Evolutionary conservation across 2,113 vertebrate species (phyloP).

Genomic region (Muntiacus reevesi): DNA sequence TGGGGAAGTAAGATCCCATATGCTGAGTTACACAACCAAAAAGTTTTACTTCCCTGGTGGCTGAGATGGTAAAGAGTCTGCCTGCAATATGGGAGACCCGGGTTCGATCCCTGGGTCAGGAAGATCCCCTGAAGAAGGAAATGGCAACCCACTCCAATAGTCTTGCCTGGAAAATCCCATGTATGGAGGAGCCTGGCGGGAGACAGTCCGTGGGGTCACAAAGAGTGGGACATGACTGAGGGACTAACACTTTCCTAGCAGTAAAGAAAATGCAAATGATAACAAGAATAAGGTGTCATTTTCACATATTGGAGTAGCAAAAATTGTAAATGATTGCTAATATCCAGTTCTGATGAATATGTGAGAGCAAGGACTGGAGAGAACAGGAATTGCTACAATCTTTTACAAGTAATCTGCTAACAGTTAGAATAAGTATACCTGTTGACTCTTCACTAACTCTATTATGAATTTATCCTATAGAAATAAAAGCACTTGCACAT

Average conservation of each 20-base stretch:
- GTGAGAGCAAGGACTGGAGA: neutral
- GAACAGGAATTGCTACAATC: neutral
- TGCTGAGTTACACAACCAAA: fast-evolving
- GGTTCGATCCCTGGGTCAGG: neutral
- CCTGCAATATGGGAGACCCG: neutral
- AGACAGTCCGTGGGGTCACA: neutral
- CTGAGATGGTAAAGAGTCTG: neutral
- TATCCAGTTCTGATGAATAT: neutral
- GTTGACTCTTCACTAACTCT: neutral
- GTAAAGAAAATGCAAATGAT: neutral
- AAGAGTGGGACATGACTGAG: neutral
- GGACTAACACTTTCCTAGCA: neutral
- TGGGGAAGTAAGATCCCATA: neutral
- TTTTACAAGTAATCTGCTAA: neutral
- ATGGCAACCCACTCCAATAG: neutral
- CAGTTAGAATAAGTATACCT: neutral
- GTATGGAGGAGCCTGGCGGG: fast-evolving
- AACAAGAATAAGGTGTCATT: neutral
- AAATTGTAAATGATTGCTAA: neutral
- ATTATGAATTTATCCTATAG: neutral
- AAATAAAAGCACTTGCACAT: neutral
- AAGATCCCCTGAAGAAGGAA: neutral
- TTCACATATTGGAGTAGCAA: neutral
- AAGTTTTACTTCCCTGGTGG: neutral
- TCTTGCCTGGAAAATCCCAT: neutral